Base-by-base conservation (phyloP, 2,797 vertebrate genomes). In the Natrix natrix region DNA sequence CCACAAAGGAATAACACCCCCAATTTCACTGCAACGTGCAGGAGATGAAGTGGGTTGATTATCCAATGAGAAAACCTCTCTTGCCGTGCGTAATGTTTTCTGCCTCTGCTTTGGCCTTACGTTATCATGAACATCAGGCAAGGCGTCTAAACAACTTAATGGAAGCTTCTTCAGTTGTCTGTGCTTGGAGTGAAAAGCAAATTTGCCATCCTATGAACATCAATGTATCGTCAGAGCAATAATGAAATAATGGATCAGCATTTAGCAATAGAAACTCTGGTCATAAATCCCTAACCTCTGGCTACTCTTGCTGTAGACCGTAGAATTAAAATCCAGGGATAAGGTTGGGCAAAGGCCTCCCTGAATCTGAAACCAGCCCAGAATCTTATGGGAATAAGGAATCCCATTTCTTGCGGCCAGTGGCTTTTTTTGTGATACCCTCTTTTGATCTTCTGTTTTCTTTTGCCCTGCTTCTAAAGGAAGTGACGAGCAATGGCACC, bases 401-500 rank as follows among this genome's bases (percentile, higher is more conserved):
- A 17, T 93, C 93, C 22, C 1, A 57, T 48, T 61, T 86, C 6
- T 5, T 63, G 26, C 26, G 43, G 69, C 17, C 78, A n/a, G 7
- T 56, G 13, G 20, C 32, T n/a, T 69, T n/a, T 69, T 32, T 69
- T 17, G 7, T 56, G 26, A 2, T 0, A 20, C 4, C 57, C 8
- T 37, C 1, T 37, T 37, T 37, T 37, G 1, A 0, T 78, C 4
- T 78, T 56, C 28, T 61, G 4, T 66, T 24, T 89, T 37, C 2
- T 1, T 0, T 48, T 28, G 56, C 93, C 55, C 93, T 28, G 37
- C 26, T 11, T 63, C 0, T 59, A 63, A 86, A 94, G 16, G 95
- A 99, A 98, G 98, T 99, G 93, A 98, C 97, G 97, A 98, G 98
- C 97, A 99, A 99, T 98, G 98, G 98, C 92, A 97, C 97, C 94